Percentiles rank a stretch among this genome's conserved stretches.
These are phyloP conservation scores for Leptinotarsa undecemlineata DNA, from an alignment of 1,140 invertebrate species.

Conservation along the genomic window DNA sequence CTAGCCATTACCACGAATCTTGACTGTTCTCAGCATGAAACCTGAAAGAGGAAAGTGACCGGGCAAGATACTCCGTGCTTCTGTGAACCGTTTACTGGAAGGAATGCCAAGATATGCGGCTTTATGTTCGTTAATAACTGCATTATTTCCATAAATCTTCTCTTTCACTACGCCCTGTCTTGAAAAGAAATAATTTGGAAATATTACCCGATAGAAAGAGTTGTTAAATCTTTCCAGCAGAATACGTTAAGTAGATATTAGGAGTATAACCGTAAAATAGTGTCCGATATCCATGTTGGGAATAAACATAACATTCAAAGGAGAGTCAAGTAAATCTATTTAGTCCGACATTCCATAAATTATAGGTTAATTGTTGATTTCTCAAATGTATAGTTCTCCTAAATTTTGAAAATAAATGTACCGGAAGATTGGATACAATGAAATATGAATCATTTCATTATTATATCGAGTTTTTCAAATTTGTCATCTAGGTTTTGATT, in stretches of 20 bases:
- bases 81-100: conserved; percentile 22
- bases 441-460: too few relatives aligned
- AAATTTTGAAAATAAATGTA: too few relatives aligned
- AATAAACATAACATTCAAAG: too few relatives aligned
- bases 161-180: background rate
- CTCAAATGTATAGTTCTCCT: too few relatives aligned
- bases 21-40: background rate
- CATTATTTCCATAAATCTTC: conserved; percentile 13
- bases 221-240: background rate
- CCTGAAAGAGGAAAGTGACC: conserved; percentile 13
- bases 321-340: too few relatives aligned
- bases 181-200: background rate
- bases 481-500: too few relatives aligned
- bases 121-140: conserved; percentile 17
- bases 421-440: too few relatives aligned
- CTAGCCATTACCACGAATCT: conserved; percentile 1
- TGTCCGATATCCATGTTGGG: background rate
- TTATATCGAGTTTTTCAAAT: too few relatives aligned
- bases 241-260: background rate
- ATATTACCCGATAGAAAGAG: background rate
- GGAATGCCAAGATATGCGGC: conserved; percentile 14
- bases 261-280: background rate
- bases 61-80: conserved; percentile 15
- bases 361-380: too few relatives aligned
- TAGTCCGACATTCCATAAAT: too few relatives aligned